These are phyloP conservation scores for Micoletzkya japonica DNA, from an alignment of 2,888 invertebrate species.

Conservation along the genomic window DNA sequence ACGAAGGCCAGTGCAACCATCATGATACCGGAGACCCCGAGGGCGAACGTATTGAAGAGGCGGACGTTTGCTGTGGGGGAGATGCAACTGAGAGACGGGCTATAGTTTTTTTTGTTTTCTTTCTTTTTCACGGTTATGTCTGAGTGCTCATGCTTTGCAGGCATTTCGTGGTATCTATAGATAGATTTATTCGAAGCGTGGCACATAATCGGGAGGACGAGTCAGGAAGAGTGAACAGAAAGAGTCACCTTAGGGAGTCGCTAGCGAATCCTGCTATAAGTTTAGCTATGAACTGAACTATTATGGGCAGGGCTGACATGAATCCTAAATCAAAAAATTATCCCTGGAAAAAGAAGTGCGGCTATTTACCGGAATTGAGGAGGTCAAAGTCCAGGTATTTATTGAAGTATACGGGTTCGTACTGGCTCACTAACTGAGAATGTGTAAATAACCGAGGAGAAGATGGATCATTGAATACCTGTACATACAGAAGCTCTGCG, in stretches of 20 bases:
- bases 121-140: neutral
- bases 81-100: slow-evolving; percentile 30
- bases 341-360: neutral
- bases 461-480: neutral
- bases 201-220: no score
- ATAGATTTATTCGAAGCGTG: no score
- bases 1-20: slow-evolving; percentile 39
- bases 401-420: slow-evolving; percentile 46
- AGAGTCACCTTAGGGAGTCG: slow-evolving; percentile 34
- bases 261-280: slow-evolving; percentile 34
- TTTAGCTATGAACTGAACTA: slow-evolving; percentile 39
- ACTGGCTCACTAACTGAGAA: slow-evolving; percentile 36
- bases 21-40: slow-evolving; percentile 34
- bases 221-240: neutral
- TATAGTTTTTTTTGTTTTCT: neutral
- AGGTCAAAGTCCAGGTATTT: slow-evolving; percentile 40
- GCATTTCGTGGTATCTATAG: no score
- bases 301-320: slow-evolving; percentile 40
- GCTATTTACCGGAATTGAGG: slow-evolving; percentile 32
- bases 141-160: no score
- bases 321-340: slow-evolving; percentile 31
- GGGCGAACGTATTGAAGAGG: slow-evolving; percentile 37
- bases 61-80: slow-evolving; percentile 35
- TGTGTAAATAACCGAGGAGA: neutral
- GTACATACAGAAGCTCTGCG: slow-evolving; percentile 39